Conservation (phyloP, 2,797 vertebrate species). For the Lutjanus argentimaculatus region DNA sequence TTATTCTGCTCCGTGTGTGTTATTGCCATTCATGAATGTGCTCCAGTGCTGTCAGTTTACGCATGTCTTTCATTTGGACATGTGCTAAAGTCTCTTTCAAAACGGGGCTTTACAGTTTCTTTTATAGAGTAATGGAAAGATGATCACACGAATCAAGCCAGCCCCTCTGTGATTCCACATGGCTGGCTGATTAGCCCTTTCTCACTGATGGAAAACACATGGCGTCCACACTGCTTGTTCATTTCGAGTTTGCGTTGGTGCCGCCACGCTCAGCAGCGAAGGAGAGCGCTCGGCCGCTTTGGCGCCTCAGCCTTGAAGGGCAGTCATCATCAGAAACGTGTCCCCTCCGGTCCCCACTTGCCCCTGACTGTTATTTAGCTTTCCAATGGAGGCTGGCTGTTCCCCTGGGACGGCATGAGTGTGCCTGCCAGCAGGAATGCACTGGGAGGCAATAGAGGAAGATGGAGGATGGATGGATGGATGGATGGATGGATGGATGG, state of each 20-base stretch:
- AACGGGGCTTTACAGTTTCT: slow-evolving; percentile 49
- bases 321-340: slow-evolving; percentile 74
- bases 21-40: slow-evolving; percentile 17
- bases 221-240: slow-evolving; percentile 70
- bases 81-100: slow-evolving; percentile 32
- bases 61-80: slow-evolving; percentile 46
- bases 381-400: slow-evolving; percentile 75
- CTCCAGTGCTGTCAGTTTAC: slow-evolving; percentile 25
- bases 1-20: background rate
- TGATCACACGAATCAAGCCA: slow-evolving; percentile 72
- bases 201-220: slow-evolving; percentile 82
- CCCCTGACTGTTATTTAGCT: slow-evolving; percentile 82
- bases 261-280: slow-evolving; percentile 41
- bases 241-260: slow-evolving; percentile 68
- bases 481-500: slow-evolving; percentile 65
- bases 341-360: slow-evolving; percentile 68
- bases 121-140: slow-evolving; percentile 80
- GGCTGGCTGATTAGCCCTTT: slow-evolving; percentile 76
- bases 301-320: slow-evolving; percentile 72
- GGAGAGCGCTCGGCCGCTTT: slow-evolving; percentile 47
- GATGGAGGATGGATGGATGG: slow-evolving; percentile 81
- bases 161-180: slow-evolving; percentile 76
- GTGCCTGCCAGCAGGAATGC: slow-evolving; percentile 83
- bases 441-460: slow-evolving; percentile 77
- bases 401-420: slow-evolving; percentile 78